Percentiles rank a stretch among this genome's conserved stretches.
These are phyloP conservation scores for Laspeyria flexula DNA, from an alignment of 2,888 invertebrate species.

Conservation along the genomic window DNA sequence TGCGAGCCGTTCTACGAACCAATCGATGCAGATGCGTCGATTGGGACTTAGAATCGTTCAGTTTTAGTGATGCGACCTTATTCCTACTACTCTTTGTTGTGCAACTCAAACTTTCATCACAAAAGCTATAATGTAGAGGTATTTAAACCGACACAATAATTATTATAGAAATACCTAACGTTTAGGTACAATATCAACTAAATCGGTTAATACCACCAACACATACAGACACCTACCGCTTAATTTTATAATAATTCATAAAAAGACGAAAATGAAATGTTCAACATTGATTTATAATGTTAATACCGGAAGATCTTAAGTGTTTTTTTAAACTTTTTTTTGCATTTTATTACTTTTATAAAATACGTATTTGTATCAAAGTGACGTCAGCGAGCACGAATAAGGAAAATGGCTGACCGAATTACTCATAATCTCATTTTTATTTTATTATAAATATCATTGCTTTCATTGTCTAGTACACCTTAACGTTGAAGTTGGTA, in stretches of 20 bases:
- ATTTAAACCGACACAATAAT: constrained; percentile 84
- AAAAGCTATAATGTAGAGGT: constrained; percentile 82
- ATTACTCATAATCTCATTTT: constrained; percentile 64
- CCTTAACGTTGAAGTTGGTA: constrained; percentile 79
- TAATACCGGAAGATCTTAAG: constrained; percentile 81
- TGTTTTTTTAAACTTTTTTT: constrained; percentile 73
- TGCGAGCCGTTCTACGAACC: constrained; percentile 10
- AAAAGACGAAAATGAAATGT: constrained; percentile 80
- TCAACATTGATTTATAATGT: constrained; percentile 71
- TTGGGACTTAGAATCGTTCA: constrained; percentile 40
- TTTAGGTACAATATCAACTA: constrained; percentile 82
- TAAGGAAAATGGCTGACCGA: constrained; percentile 78
- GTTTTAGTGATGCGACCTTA: constrained; percentile 65
- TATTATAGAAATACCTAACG: constrained; percentile 82
- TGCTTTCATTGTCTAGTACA: constrained; percentile 81
- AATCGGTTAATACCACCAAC: constrained; percentile 82
- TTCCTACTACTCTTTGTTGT: constrained; percentile 81
- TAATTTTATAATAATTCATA: constrained; percentile 82
- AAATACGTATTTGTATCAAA: constrained; percentile 85
- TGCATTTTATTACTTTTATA: constrained; percentile 73
- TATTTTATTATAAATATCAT: constrained; percentile 82
- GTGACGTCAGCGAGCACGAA: constrained; percentile 79
- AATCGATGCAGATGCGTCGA: constrained; percentile 14
- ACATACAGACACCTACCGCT: constrained; percentile 80
- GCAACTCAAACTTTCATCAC: constrained; percentile 80